A percentile compares a stretch with the other conserved stretches of the same genome.
phyloP scores from a whole-genome alignment of 2,113 vertebrate species.

The Serilophus lunatus region DNA sequence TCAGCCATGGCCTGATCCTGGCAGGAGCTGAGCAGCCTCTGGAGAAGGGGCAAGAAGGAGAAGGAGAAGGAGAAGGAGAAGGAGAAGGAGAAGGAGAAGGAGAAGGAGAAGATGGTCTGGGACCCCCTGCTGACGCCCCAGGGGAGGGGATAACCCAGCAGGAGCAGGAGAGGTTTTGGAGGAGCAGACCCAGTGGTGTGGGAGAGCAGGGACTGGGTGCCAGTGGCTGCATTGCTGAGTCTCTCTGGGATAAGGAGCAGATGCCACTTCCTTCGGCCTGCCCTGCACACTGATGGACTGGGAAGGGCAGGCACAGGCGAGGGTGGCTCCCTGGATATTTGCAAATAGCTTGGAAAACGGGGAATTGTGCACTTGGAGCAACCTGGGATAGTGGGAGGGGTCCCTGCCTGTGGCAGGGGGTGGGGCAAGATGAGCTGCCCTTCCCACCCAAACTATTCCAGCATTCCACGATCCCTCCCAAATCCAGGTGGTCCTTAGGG shows the following conservation, averaged over 20 bases:
- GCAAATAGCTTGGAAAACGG: background rate
- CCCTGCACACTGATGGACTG: background rate
- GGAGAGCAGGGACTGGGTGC: background rate
- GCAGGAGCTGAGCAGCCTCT: background rate
- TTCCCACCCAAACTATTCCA: background rate
- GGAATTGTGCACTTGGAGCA: background rate
- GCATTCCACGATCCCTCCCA: background rate
- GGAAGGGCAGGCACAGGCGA: background rate
- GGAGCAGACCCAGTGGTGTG: fast-evolving
- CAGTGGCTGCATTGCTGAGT: fast-evolving
- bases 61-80: background rate
- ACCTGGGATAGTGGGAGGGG: background rate
- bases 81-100: no score
- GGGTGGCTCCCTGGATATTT: background rate
- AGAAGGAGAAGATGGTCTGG: background rate
- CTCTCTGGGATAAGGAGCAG: background rate
- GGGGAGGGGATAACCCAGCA: background rate
- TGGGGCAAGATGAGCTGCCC: no score
- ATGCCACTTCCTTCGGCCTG: background rate
- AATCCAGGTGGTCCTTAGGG: background rate
- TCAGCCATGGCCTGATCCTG: background rate
- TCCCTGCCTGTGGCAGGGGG: no score
- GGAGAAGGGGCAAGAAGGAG: background rate
- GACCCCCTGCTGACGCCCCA: background rate
- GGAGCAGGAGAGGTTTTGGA: background rate